Evolutionary conservation across 2,797 vertebrate species (phyloP), one percentile per base, ranked within the genome.

Genomic region (Sebastes oblongus): DNA sequence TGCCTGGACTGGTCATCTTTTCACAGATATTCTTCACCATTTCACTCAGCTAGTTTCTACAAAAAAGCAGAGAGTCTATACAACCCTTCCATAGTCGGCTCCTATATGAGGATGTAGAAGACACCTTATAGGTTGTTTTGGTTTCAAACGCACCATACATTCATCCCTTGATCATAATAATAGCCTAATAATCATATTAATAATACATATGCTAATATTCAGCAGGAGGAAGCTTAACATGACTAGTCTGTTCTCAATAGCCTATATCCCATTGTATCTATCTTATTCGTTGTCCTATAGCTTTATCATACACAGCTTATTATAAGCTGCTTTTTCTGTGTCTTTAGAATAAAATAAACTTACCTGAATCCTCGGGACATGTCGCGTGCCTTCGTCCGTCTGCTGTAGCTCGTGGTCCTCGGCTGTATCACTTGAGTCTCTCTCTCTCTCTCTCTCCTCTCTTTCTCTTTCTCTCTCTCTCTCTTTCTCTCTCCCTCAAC

Each of bases 281-380:
- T 62, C 11, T 8, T 20, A 27, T 13, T 3, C 29, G 25, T 3
- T 58, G 1, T 62, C 18, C 24, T 34, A 0, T 75, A 4, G 42
- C 42, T 3, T n/a, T 34, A 69, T 16, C 7, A 3, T 29, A 52
- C 16, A 61, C 18, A 27, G 34, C 24, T 18, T 30, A 30, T 72
- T 27, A 2, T 11, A 42, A 72, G 16, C 6, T 24, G 27, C 3
- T 68, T 62, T 52, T 80, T 85, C 64, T 77, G 29, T 50, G 18
- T 56, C 32, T 62, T n/a, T 13, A 29, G 75, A n/a, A 64, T 66
- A 61, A 29, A 78, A 39, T 39, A 18, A 90, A 94, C 88, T 90
- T 93, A 97, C 98, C 98, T 97, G 96, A 83, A 92, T 93, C 92
- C 86, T 80, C 14, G 91, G 95, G 90, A 93, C 95, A 93, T 94